A percentile compares a stretch with the other conserved stretches of the same genome.
These are phyloP conservation scores for Nothura maculosa DNA, from an alignment of 2,797 vertebrate genomes.

Conservation along the genomic window DNA sequence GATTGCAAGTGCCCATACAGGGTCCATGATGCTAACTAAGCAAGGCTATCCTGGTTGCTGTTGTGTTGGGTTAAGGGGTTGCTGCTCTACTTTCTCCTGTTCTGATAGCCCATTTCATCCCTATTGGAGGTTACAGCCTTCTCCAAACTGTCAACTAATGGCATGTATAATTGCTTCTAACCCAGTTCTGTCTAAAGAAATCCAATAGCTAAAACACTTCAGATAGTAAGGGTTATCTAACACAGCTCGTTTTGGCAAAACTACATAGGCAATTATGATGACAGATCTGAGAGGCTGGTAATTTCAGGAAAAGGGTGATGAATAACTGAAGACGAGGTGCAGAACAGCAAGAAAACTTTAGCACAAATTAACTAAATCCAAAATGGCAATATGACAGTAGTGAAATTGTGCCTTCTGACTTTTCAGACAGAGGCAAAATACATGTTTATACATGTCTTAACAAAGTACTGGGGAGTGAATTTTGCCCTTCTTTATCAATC, in stretches of 20 bases:
- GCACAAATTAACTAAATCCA: neutral
- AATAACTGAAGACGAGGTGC: neutral
- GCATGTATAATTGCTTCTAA: neutral
- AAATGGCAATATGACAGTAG: neutral
- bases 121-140: neutral
- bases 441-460: neutral
- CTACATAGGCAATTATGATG: neutral
- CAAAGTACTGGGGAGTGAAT: neutral
- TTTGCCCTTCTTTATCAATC: neutral
- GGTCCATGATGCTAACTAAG: neutral
- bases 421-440: neutral
- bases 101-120: neutral
- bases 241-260: neutral
- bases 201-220: neutral
- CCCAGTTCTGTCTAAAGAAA: neutral
- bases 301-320: neutral
- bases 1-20: fast-evolving
- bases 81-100: neutral
- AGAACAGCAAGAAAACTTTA: neutral
- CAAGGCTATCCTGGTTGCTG: neutral
- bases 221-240: neutral
- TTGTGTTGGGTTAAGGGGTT: neutral
- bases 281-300: neutral
- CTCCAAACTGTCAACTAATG: neutral
- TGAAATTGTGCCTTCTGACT: neutral